Evolutionary conservation across 1,140 invertebrate species (phyloP).

Genomic region (Leucophenga varia): DNA sequence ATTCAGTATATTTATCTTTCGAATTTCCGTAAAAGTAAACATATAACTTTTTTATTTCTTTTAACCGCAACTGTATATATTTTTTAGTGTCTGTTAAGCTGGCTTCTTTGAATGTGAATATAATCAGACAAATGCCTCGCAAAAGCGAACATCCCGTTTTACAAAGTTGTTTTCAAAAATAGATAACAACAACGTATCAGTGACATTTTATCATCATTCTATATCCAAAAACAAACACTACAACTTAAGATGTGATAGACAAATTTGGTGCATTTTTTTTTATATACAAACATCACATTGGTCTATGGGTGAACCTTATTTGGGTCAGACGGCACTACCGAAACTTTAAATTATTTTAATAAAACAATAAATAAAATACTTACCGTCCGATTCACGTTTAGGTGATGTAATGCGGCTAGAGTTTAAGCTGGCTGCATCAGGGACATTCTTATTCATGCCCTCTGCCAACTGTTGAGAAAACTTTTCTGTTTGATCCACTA

Average conservation of each 20-base stretch:
- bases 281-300: too few relatives aligned
- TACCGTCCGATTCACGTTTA: slow-evolving; percentile 58
- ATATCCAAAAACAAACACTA: too few relatives aligned
- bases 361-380: slow-evolving; percentile 35
- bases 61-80: too few relatives aligned
- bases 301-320: too few relatives aligned
- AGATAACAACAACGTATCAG: slow-evolving; percentile 48
- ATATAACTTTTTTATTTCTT: too few relatives aligned
- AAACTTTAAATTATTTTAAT: too few relatives aligned
- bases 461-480: slow-evolving; percentile 90
- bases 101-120: background rate
- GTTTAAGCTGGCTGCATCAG: slow-evolving; percentile 40
- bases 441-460: slow-evolving; percentile 64
- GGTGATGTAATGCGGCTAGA: slow-evolving; percentile 58
- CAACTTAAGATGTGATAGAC: too few relatives aligned
- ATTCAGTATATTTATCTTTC: too few relatives aligned
- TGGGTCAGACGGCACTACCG: too few relatives aligned
- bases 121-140: slow-evolving; percentile 56
- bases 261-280: too few relatives aligned
- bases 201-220: slow-evolving; percentile 38
- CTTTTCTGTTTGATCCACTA: slow-evolving; percentile 98
- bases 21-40: too few relatives aligned
- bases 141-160: slow-evolving; percentile 46
- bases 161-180: slow-evolving; percentile 47
- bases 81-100: too few relatives aligned